phyloP scores from a whole-genome alignment of 1,140 invertebrate species.

The Drosophila erecta region DNA sequence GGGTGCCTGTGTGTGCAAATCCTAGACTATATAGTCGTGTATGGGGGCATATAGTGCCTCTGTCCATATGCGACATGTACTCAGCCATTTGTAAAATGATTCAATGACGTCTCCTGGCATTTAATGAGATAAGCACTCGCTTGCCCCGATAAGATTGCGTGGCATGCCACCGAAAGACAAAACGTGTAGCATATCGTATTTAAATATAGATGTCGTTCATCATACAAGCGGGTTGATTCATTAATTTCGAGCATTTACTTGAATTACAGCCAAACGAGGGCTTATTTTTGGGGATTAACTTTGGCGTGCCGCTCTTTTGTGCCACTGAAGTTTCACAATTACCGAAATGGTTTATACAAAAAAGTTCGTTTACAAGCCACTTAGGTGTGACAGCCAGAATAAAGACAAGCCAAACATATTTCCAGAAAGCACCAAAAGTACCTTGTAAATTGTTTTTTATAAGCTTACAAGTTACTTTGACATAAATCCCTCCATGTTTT shows the following conservation, averaged over 20 bases:
- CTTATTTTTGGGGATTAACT: background rate
- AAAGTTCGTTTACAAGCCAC: conserved; percentile 16
- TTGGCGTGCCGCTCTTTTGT: background rate
- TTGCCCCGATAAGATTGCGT: conserved; percentile 62
- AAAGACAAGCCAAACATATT: conserved; percentile 6
- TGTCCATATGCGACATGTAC: conserved; percentile 70
- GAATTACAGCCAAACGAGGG: background rate
- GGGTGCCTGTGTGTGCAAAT: conserved; percentile 46
- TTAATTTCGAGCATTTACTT: conserved; percentile 24
- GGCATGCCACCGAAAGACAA: conserved; percentile 45
- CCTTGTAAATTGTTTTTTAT: conserved; percentile 27
- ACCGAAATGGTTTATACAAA: conserved; percentile 4
- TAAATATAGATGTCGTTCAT: conserved; percentile 44
- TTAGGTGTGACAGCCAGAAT: conserved; percentile 18
- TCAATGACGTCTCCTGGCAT: conserved; percentile 78
- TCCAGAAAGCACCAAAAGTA: conserved; percentile 9
- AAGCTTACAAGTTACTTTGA: conserved; percentile 33
- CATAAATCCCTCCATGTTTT: conserved; percentile 27
- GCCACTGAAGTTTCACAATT: conserved; percentile 6
- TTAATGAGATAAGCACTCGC: conserved; percentile 77
- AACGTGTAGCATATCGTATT: conserved; percentile 34
- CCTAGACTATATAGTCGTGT: conserved; percentile 17
- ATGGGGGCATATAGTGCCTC: conserved; percentile 11
- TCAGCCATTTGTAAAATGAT: conserved; percentile 81
- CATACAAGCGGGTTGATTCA: conserved; percentile 52